Evolutionary conservation across 1,140 invertebrate species (phyloP).

Genomic region (Drosophila erecta): DNA sequence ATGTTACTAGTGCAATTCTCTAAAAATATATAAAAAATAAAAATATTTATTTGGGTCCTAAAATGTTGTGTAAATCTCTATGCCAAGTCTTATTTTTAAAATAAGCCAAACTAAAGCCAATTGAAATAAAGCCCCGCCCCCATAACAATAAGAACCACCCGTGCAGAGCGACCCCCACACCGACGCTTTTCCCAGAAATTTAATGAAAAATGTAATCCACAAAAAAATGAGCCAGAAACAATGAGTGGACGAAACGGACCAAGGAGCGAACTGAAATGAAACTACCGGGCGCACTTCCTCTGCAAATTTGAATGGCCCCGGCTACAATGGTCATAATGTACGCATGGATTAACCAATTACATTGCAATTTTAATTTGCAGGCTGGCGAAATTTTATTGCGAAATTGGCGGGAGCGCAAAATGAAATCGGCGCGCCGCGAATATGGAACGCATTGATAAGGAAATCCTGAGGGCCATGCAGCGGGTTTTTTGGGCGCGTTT

Average conservation of each 20-base stretch:
- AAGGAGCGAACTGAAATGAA: slow-evolving; percentile 34
- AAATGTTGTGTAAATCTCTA: background rate
- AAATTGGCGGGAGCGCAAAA: slow-evolving; percentile 73
- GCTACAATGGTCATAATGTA: slow-evolving; percentile 69
- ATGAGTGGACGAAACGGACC: slow-evolving; percentile 13
- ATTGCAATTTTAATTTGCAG: slow-evolving; percentile 84
- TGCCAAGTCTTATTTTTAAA: background rate
- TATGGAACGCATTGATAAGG: slow-evolving; percentile 83
- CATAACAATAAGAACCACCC: background rate
- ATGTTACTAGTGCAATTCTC: too few species aligned
- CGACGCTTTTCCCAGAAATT: slow-evolving; percentile 15
- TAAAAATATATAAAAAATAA: too few species aligned
- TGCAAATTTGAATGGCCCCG: slow-evolving; percentile 52
- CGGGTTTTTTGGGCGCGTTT: background rate
- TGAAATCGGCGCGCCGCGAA: slow-evolving; percentile 72
- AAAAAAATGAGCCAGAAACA: slow-evolving; percentile 44
- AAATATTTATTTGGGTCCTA: too few species aligned
- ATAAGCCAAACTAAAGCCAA: background rate
- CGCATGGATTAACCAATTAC: slow-evolving; percentile 84
- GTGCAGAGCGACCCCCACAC: slow-evolving; percentile 8
- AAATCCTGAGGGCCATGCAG: slow-evolving; percentile 61
- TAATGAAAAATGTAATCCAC: slow-evolving; percentile 51
- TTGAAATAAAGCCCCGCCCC: slow-evolving; percentile 4
- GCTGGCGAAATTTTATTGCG: slow-evolving; percentile 81
- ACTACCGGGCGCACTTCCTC: slow-evolving; percentile 61